A percentile compares a stretch with the other conserved stretches of the same genome.
Evolutionary conservation across 2,113 vertebrate genomes (phyloP).

Genomic region (Rattus rattus): DNA sequence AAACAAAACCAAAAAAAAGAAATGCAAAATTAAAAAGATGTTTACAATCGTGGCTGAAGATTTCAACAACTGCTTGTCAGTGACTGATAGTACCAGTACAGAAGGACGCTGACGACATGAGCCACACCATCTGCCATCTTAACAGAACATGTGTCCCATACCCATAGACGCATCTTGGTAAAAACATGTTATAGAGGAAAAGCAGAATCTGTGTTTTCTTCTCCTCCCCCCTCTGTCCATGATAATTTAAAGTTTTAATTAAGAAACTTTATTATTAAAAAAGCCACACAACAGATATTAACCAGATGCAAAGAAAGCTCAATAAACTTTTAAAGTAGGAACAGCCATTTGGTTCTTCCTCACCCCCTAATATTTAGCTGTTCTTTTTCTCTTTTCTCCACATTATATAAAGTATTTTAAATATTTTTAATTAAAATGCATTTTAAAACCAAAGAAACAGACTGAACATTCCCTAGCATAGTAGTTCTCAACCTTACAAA

Average conservation of each 20-base stretch:
- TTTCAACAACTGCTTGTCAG: neutral
- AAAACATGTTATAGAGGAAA: neutral
- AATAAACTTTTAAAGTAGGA: neutral
- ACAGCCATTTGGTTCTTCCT: neutral
- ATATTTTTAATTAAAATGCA: neutral
- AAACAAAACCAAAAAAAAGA: neutral
- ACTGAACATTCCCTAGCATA: neutral
- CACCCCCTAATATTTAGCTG: neutral
- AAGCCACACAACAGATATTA: neutral
- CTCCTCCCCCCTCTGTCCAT: neutral
- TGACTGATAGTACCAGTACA: neutral
- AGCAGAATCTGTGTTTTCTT: neutral
- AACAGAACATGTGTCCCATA: neutral
- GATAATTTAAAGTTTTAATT: neutral
- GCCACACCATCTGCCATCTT: neutral
- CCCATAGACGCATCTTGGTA: neutral
- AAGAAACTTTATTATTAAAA: neutral
- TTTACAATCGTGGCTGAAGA: neutral
- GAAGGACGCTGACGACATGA: neutral
- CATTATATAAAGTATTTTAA: neutral
- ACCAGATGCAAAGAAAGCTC: neutral
- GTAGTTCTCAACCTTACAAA: neutral
- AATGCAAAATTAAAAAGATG: neutral
- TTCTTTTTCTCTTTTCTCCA: neutral
- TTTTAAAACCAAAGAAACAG: neutral